A percentile compares a stretch with the other conserved stretches of the same genome.
phyloP scores from a whole-genome alignment of 2,797 vertebrate genomes.

The Hippoglossus hippoglossus region DNA sequence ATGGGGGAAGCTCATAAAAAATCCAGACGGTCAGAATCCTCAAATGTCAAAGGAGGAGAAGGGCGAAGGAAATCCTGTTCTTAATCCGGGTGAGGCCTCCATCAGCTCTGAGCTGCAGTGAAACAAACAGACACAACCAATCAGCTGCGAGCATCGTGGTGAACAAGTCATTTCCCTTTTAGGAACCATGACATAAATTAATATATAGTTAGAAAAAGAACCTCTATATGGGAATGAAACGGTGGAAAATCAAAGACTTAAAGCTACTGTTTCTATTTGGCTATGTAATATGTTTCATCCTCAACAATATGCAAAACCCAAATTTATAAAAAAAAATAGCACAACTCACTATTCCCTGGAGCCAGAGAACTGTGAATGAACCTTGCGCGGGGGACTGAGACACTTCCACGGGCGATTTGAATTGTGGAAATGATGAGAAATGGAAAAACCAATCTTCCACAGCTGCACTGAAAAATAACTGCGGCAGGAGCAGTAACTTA shows the following conservation, averaged over 20 bases:
- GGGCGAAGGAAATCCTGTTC: conserved; percentile 7
- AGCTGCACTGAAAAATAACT: conserved; percentile 64
- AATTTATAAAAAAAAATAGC: conserved; percentile 12
- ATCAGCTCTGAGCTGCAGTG: conserved; percentile 2
- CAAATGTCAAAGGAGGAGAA: background rate
- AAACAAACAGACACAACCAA: conserved; percentile 22
- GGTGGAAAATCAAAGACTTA: background rate
- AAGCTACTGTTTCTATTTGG: background rate
- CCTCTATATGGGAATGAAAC: background rate
- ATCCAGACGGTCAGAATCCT: conserved; percentile 25
- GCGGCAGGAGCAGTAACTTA: conserved; percentile 58
- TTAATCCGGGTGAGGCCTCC: background rate
- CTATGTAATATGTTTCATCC: background rate
- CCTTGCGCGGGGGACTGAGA: conserved; percentile 33
- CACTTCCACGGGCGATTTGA: conserved; percentile 49
- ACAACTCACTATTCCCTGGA: conserved; percentile 22
- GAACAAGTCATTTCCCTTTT: no score
- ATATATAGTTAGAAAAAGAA: conserved; percentile 5
- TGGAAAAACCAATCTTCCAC: conserved; percentile 65
- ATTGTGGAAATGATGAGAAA: conserved; percentile 64
- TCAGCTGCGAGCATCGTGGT: conserved; percentile 11
- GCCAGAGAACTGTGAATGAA: conserved; percentile 49
- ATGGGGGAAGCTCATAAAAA: conserved; percentile 10
- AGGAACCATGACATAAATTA: no score
- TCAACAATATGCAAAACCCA: background rate